phyloP scores from a whole-genome alignment of 35 echinoderm and acorn worm species.

The Lytechinus pictus region DNA sequence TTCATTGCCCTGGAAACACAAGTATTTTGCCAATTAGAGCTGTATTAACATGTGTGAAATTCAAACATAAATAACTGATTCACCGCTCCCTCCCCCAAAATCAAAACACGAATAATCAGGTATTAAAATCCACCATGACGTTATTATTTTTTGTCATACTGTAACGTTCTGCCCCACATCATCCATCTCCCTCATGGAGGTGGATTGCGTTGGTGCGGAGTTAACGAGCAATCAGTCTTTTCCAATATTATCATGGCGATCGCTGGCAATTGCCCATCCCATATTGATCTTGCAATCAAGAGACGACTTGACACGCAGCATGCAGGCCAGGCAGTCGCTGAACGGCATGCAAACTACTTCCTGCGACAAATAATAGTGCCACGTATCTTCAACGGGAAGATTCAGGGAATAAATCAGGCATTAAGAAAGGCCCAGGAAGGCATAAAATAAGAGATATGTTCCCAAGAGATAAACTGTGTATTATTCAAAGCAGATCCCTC shows the following conservation, averaged over 20 bases:
- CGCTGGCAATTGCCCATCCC: conserved; percentile 37
- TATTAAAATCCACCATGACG: not conserved
- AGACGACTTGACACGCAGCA: not conserved
- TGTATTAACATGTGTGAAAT: not conserved
- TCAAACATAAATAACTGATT: not conserved
- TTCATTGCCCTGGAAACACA: not conserved
- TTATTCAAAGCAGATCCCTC: conserved; percentile 5
- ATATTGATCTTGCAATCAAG: conserved; percentile 45
- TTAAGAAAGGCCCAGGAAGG: not conserved
- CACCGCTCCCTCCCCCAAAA: no score
- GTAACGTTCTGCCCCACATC: not conserved
- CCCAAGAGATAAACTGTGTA: not conserved
- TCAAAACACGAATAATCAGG: not conserved
- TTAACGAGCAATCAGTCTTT: conserved; percentile 31
- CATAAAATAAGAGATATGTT: not conserved
- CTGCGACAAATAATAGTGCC: not conserved
- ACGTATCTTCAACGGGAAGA: not conserved
- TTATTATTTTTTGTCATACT: not conserved
- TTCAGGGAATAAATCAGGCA: not conserved
- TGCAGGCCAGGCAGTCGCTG: not conserved
- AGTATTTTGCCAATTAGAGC: not conserved
- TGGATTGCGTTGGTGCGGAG: conserved; percentile 23
- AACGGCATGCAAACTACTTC: not conserved
- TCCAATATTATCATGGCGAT: conserved; percentile 29
- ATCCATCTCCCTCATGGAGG: not conserved